Evolutionary conservation across 2,113 vertebrate genomes (phyloP).

Genomic region (Athene noctua): DNA sequence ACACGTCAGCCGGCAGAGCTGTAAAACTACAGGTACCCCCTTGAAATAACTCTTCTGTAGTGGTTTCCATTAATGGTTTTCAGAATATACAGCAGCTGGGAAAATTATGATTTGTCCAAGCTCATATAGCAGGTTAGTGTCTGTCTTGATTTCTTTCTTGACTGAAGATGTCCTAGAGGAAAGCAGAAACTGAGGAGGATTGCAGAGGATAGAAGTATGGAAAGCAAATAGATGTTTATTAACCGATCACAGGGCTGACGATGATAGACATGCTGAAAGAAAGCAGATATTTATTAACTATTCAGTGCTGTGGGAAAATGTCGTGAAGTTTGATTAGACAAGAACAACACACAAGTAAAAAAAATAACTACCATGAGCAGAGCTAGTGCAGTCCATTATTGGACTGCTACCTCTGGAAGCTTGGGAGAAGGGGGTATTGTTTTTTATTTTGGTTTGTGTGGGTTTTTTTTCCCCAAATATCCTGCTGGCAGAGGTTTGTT

Average conservation of each 20-base stretch:
- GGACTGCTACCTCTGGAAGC: background rate
- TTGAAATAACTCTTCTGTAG: background rate
- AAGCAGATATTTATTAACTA: background rate
- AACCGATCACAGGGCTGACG: rapidly evolving
- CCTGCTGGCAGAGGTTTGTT: background rate
- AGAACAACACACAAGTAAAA: background rate
- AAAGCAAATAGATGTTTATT: background rate
- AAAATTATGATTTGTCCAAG: background rate
- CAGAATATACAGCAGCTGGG: background rate
- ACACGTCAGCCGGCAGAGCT: background rate
- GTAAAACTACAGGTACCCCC: background rate
- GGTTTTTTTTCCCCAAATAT: background rate
- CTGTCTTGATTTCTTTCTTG: background rate
- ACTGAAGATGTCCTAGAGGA: background rate
- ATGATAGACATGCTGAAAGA: background rate
- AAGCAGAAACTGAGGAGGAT: background rate
- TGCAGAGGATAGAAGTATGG: background rate
- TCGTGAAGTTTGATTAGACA: background rate
- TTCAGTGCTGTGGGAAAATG: background rate
- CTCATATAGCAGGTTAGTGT: background rate
- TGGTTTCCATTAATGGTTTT: background rate
- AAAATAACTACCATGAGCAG: background rate
- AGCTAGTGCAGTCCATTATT: background rate
- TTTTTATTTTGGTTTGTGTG: background rate
- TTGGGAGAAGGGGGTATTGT: background rate